Evolutionary conservation across 2,888 invertebrate genomes (phyloP).

Genomic region (Polymixis flavicincta): DNA sequence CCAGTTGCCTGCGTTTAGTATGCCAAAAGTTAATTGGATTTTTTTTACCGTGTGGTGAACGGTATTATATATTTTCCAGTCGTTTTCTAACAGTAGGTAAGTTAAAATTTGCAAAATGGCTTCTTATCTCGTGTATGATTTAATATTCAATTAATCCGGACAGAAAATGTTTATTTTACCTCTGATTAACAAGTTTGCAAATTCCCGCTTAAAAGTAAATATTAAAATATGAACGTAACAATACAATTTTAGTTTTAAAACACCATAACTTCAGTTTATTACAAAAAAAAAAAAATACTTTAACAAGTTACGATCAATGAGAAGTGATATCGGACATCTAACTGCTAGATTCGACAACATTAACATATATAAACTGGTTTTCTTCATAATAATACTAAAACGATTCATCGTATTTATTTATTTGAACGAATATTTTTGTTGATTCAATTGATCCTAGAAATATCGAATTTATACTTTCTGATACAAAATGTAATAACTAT

Average conservation of each 20-base stretch:
- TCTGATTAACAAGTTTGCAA: background rate
- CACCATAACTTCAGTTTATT: background rate
- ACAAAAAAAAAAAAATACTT: no score
- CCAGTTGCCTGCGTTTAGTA: background rate
- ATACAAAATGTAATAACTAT: slow-evolving; percentile 21
- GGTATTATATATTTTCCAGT: background rate
- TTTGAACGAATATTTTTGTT: slow-evolving; percentile 42
- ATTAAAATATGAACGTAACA: background rate
- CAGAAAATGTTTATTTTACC: background rate
- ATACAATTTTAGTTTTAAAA: background rate
- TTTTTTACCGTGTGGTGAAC: background rate
- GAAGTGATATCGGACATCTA: background rate
- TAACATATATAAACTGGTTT: slow-evolving; percentile 13
- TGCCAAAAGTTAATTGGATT: background rate
- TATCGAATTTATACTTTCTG: slow-evolving; percentile 31
- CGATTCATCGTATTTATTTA: slow-evolving; percentile 25
- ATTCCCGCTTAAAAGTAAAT: background rate
- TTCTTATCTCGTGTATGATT: background rate
- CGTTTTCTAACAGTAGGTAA: background rate
- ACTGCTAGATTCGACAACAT: slow-evolving; percentile 9
- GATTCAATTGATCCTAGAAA: slow-evolving; percentile 44
- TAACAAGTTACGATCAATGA: slow-evolving; percentile 15
- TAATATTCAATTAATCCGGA: background rate
- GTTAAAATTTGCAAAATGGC: no score
- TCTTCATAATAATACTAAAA: slow-evolving; percentile 7